Evolutionary conservation across 2,888 invertebrate genomes (phyloP).

Genomic region (Drosophila anceps): DNA sequence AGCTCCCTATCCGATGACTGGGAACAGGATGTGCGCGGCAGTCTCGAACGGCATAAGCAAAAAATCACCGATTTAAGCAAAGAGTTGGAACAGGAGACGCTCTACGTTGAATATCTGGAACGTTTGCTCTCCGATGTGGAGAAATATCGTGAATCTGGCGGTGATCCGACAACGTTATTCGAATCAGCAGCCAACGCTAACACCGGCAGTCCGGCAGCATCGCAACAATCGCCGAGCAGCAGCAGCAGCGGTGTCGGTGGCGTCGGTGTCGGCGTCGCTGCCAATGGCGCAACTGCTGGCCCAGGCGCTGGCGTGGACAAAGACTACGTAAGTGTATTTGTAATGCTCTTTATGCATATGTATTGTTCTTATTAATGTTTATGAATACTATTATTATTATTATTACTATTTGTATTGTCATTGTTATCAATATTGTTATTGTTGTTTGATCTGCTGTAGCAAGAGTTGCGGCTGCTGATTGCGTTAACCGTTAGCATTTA

Average conservation of each 20-base stretch:
- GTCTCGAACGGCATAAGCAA: conserved; percentile 94
- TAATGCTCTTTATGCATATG: conserved; percentile 4
- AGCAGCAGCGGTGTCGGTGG: conserved; percentile 55
- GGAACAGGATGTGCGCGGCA: conserved; percentile 96
- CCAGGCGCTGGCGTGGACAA: conserved; percentile 55
- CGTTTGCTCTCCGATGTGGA: conserved; percentile 94
- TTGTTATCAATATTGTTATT: conserved; percentile 40
- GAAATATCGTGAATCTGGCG: conserved; percentile 89
- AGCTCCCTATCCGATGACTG: conserved; percentile 95
- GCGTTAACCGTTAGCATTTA: conserved; percentile 54
- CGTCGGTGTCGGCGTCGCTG: conserved; percentile 29
- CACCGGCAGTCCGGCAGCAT: conserved; percentile 47
- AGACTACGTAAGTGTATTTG: conserved; percentile 73
- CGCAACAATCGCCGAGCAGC: conserved; percentile 39
- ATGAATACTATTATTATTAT: background rate
- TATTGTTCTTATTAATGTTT: conserved; percentile 16
- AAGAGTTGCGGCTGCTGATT: conserved; percentile 47
- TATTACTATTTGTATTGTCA: conserved; percentile 21
- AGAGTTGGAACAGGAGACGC: conserved; percentile 95
- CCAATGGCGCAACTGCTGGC: conserved; percentile 35
- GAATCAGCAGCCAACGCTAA: conserved; percentile 84
- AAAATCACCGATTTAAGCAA: conserved; percentile 93
- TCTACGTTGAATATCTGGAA: conserved; percentile 95
- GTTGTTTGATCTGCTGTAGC: conserved; percentile 44
- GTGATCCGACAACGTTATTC: conserved; percentile 85